A percentile compares a stretch with the other conserved stretches of the same genome.
Conservation (phyloP, 2,797 vertebrate genomes). For the Epinephelus awoara region DNA sequence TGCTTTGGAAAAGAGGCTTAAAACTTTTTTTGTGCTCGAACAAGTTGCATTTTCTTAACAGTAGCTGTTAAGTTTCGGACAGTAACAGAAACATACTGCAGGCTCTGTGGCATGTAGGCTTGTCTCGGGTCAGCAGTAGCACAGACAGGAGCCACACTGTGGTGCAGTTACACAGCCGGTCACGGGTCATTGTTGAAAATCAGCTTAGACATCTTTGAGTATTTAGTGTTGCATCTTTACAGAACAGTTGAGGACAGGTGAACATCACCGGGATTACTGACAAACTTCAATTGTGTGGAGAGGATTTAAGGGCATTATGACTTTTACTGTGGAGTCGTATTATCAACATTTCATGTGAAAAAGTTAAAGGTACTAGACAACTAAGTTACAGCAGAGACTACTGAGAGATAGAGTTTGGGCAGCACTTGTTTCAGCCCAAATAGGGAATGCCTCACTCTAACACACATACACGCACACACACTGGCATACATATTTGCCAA, state of each 20-base stretch:
- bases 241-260: slow-evolving; percentile 2
- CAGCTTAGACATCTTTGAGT: slow-evolving; percentile 49
- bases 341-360: slow-evolving; percentile 15
- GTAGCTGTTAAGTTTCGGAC: slow-evolving; percentile 17
- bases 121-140: slow-evolving; percentile 9
- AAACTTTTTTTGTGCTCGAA: slow-evolving; percentile 16
- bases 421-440: background rate
- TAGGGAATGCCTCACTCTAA: background rate
- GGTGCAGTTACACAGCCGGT: background rate
- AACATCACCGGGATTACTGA: slow-evolving; percentile 19
- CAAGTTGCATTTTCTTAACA: slow-evolving; percentile 22
- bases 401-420: slow-evolving; percentile 9
- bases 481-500: slow-evolving; percentile 12
- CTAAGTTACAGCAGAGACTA: slow-evolving; percentile 20
- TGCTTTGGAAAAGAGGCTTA: slow-evolving; percentile 32
- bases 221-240: slow-evolving; percentile 60
- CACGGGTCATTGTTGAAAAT: slow-evolving; percentile 12
- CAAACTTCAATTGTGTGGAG: slow-evolving; percentile 29
- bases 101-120: background rate
- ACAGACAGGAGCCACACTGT: slow-evolving; percentile 6
- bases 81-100: slow-evolving; percentile 17
- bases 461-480: background rate
- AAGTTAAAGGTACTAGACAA: slow-evolving; percentile 19
- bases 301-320: background rate
- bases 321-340: background rate